These are phyloP conservation scores for Trematomus loennbergii DNA, from an alignment of 2,113 vertebrate species.

Conservation along the genomic window DNA sequence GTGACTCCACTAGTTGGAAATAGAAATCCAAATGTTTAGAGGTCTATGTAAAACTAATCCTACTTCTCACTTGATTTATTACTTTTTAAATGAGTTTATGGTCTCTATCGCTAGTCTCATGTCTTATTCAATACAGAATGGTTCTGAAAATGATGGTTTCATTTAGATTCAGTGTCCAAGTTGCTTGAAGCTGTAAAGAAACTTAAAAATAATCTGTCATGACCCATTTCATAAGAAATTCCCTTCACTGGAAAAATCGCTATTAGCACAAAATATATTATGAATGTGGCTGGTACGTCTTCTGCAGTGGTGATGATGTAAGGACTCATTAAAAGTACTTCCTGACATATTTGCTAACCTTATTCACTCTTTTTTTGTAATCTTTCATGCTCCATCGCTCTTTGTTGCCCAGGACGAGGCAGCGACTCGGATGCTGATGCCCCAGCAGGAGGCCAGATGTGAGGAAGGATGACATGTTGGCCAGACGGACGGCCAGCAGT, in stretches of 20 bases:
- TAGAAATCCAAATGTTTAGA: no score
- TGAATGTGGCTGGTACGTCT: not conserved
- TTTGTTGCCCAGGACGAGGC: constrained; percentile 86
- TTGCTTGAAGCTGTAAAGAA: not conserved
- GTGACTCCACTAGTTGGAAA: no score
- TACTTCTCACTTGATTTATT: no score
- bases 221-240: not conserved
- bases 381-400: constrained; percentile 1
- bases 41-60: no score
- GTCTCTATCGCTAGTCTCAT: no score
- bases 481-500: constrained; percentile 89
- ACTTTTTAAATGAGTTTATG: no score
- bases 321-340: constrained; percentile 1
- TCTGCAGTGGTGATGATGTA: constrained; percentile 16
- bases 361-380: constrained; percentile 8
- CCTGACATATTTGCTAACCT: constrained; percentile 10
- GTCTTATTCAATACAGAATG: no score
- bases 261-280: not conserved
- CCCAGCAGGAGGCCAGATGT: constrained; percentile 93
- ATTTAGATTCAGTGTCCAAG: no score
- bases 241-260: not conserved
- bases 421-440: constrained; percentile 92
- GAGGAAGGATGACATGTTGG: constrained; percentile 97
- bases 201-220: not conserved
- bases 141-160: no score